Evolutionary conservation across 2,113 vertebrate genomes (phyloP).

Genomic region (Lucifuga dentata): DNA sequence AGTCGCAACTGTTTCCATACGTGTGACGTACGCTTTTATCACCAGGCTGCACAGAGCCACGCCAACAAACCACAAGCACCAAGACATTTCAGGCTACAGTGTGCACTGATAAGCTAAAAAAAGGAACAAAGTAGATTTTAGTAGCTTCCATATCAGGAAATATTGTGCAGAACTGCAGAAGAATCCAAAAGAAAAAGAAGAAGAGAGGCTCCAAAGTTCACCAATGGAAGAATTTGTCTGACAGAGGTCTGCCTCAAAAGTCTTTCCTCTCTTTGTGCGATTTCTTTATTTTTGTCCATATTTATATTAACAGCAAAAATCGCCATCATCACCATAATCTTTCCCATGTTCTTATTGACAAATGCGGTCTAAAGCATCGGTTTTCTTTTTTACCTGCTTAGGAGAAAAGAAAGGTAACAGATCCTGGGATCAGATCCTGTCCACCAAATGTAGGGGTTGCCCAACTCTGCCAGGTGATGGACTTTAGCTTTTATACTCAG

Average conservation of each 20-base stretch:
- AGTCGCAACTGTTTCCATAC: slow-evolving; percentile 27
- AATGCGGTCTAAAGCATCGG: slow-evolving; percentile 8
- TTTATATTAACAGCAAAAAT: slow-evolving; percentile 12
- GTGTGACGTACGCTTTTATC: neutral
- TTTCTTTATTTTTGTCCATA: slow-evolving; percentile 27
- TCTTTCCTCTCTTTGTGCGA: neutral
- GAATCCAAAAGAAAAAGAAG: slow-evolving; percentile 38
- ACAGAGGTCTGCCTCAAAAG: slow-evolving; percentile 17
- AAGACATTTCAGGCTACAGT: slow-evolving; percentile 2
- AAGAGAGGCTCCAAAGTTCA: slow-evolving; percentile 2
- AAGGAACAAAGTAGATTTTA: neutral
- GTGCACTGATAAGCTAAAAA: neutral
- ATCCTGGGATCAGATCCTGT: slow-evolving; percentile 87
- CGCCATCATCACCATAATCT: slow-evolving; percentile 4
- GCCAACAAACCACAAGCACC: neutral
- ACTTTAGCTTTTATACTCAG: slow-evolving; percentile 80
- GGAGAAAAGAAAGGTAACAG: slow-evolving; percentile 84
- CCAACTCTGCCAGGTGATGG: slow-evolving; percentile 79
- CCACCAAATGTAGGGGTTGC: slow-evolving; percentile 84
- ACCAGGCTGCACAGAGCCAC: neutral
- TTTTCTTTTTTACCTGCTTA: slow-evolving; percentile 79
- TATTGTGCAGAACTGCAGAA: slow-evolving; percentile 28
- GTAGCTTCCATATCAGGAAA: slow-evolving; percentile 30
- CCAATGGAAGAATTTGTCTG: slow-evolving; percentile 10
- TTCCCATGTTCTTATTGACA: slow-evolving; percentile 11